Conservation (phyloP, 2,797 vertebrate genomes). For the Rachycentron canadum region DNA sequence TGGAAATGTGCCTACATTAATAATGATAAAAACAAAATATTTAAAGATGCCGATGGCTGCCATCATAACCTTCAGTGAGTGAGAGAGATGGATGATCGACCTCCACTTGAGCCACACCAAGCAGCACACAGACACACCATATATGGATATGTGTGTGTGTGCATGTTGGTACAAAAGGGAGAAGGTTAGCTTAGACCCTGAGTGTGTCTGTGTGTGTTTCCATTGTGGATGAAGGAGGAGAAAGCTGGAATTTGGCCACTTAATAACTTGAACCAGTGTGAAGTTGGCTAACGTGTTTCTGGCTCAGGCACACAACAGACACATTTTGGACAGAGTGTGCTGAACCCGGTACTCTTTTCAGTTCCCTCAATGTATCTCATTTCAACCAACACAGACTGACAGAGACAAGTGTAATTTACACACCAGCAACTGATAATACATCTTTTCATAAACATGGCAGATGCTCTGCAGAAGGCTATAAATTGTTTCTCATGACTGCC, state of each 20-base stretch:
- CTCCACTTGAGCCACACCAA: slow-evolving; percentile 32
- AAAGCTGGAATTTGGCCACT: slow-evolving; percentile 60
- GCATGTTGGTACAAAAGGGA: slow-evolving; percentile 41
- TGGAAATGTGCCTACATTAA: slow-evolving; percentile 21
- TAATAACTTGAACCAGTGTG: slow-evolving; percentile 63
- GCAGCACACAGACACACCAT: slow-evolving; percentile 48
- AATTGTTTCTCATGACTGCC: background rate
- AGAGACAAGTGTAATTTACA: slow-evolving; percentile 20
- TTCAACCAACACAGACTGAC: slow-evolving; percentile 11
- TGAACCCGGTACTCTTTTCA: slow-evolving; percentile 30
- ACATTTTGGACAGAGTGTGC: slow-evolving; percentile 32
- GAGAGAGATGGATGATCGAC: slow-evolving; percentile 38
- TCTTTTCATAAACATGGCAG: slow-evolving; percentile 9
- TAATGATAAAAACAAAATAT: slow-evolving; percentile 35
- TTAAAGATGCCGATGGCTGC: slow-evolving; percentile 37
- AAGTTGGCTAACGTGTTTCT: slow-evolving; percentile 47
- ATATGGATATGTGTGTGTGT: slow-evolving; percentile 55
- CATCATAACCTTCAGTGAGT: slow-evolving; percentile 25
- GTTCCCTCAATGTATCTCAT: slow-evolving; percentile 19
- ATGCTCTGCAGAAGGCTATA: background rate
- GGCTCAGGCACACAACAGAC: slow-evolving; percentile 43
- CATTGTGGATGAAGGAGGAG: slow-evolving; percentile 22
- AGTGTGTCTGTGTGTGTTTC: slow-evolving; percentile 3
- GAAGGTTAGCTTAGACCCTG: slow-evolving; percentile 22
- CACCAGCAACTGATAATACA: slow-evolving; percentile 1